phyloP scores from a whole-genome alignment of 2,797 vertebrate species.

The Hippopotamyrus pictus region DNA sequence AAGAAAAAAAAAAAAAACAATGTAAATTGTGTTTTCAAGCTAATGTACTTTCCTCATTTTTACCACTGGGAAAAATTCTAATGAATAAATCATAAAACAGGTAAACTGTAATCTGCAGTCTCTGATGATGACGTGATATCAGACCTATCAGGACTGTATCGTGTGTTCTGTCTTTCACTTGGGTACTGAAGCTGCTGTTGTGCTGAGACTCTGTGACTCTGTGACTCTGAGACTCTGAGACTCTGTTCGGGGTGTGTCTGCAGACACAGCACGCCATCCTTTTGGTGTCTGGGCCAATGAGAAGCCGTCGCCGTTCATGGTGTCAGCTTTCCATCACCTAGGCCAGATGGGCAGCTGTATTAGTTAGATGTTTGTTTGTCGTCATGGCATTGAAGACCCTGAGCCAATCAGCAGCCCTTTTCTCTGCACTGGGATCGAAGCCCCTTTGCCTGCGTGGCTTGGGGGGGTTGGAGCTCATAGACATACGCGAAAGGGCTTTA shows the following conservation, averaged over 20 bases:
- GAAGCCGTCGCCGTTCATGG: not conserved
- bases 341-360: not conserved
- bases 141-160: not conserved
- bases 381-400: not conserved
- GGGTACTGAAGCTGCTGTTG: not conserved
- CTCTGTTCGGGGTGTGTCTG: not conserved
- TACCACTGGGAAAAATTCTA: not conserved
- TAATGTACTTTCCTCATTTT: not conserved
- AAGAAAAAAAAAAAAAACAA: not conserved
- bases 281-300: not conserved
- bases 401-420: not conserved
- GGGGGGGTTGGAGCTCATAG: not conserved
- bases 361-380: not conserved
- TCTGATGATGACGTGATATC: not conserved
- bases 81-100: not conserved
- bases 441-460: not conserved
- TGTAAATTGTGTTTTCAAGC: not conserved
- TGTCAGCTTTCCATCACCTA: not conserved
- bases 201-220: not conserved
- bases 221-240: no score
- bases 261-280: not conserved
- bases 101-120: not conserved
- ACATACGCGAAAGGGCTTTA: not conserved
- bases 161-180: not conserved
- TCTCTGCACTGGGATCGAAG: not conserved